Evolutionary conservation across 2,888 invertebrate species (phyloP).

Genomic region (Catonia carolina): DNA sequence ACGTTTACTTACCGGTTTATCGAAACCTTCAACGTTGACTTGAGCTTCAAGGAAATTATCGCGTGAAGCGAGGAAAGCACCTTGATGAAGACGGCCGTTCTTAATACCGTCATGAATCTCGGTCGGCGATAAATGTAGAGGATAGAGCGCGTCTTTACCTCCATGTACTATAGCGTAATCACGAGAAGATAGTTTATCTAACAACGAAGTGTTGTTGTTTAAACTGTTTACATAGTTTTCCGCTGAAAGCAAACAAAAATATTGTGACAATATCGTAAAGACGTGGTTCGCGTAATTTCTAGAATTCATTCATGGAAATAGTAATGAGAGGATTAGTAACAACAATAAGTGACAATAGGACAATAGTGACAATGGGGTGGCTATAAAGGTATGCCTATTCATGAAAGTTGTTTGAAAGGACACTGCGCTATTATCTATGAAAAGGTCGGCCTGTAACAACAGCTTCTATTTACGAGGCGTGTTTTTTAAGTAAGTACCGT

Average conservation of each 20-base stretch:
- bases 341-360: no score
- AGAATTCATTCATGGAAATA: no score
- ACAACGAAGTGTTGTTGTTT: constrained; percentile 56
- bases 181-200: constrained; percentile 65
- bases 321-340: no score
- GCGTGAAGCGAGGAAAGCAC: constrained; percentile 75
- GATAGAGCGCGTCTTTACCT: constrained; percentile 51
- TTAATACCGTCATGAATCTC: constrained; percentile 76
- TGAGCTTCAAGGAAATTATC: constrained; percentile 93
- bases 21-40: constrained; percentile 70
- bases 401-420: no score
- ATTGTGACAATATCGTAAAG: no score
- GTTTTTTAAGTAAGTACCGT: no score
- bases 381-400: no score
- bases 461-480: no score
- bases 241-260: constrained; percentile 55
- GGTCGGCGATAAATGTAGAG: constrained; percentile 72
- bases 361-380: no score
- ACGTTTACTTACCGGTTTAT: constrained; percentile 67
- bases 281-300: no score
- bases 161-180: constrained; percentile 46
- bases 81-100: constrained; percentile 66
- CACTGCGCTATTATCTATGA: no score
- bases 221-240: constrained; percentile 71
- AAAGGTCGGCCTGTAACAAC: no score